Percentiles rank a stretch among this genome's conserved stretches.
Evolutionary conservation across 2,797 vertebrate genomes (phyloP).

Genomic region (Gymnothorax reevesii): DNA sequence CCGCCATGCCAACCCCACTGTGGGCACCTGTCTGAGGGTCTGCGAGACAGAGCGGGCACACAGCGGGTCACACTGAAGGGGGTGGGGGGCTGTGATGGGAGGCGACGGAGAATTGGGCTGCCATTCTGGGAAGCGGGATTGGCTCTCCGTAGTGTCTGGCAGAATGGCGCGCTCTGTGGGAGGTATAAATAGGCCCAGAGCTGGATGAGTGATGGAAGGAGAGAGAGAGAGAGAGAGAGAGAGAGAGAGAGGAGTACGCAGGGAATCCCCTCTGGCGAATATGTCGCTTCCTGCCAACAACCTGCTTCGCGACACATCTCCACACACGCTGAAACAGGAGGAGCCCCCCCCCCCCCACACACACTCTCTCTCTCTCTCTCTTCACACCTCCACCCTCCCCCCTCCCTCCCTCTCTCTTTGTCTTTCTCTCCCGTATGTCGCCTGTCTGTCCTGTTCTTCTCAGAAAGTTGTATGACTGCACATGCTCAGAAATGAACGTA

Average conservation of each 20-base stretch:
- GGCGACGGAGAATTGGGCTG: conserved; percentile 57
- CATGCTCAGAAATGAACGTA: conserved; percentile 6
- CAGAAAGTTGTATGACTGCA: conserved; percentile 17
- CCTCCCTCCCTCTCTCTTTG: neutral
- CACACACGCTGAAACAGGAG: conserved; percentile 39
- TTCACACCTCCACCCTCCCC: neutral
- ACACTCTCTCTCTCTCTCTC: neutral
- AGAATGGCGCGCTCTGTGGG: conserved; percentile 19
- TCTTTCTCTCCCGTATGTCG: neutral
- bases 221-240: conserved; percentile 29
- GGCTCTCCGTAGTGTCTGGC: conserved; percentile 24
- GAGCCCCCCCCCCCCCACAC: conserved; percentile 36
- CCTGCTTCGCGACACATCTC: conserved; percentile 52
- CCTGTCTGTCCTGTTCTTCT: neutral
- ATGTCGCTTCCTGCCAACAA: conserved; percentile 50
- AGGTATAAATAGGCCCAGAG: conserved; percentile 55
- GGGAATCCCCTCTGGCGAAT: conserved; percentile 58
- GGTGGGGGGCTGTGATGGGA: conserved; percentile 35
- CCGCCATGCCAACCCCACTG: conserved; percentile 18
- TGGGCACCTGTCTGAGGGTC: conserved; percentile 31
- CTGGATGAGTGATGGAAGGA: conserved; percentile 46
- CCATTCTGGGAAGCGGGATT: conserved; percentile 58
- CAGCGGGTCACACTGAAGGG: conserved; percentile 14
- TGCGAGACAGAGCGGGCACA: conserved; percentile 21
- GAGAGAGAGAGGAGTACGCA: conserved; percentile 40